Percentiles rank a stretch among this genome's conserved stretches.
phyloP scores from a whole-genome alignment of 92 coral and sea anemone species.

The Zoanthus sociatus region DNA sequence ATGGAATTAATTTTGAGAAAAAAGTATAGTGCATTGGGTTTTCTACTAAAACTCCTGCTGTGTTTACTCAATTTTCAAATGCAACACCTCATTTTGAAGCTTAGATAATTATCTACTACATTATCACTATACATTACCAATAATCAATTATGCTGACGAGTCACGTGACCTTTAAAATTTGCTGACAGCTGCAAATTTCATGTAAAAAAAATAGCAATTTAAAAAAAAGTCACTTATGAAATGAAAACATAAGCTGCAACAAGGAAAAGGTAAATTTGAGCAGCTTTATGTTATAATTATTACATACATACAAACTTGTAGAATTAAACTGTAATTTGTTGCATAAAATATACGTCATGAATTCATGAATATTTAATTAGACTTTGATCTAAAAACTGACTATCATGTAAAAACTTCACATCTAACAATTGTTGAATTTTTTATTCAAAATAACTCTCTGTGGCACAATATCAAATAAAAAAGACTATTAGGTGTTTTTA shows the following conservation, averaged over 20 bases:
- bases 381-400: too few relatives aligned
- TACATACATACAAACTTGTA: conserved; percentile 12
- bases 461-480: conserved; percentile 10
- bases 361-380: too few relatives aligned
- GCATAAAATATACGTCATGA: conserved; percentile 4
- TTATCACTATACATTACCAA: not conserved
- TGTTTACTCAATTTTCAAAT: not conserved
- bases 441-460: not conserved
- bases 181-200: not conserved
- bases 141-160: conserved; percentile 12
- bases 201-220: not conserved
- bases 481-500: conserved; percentile 13
- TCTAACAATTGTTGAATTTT: conserved; percentile 12
- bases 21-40: conserved; percentile 3
- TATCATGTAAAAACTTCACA: too few relatives aligned
- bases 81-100: conserved; percentile 8
- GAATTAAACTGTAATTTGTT: conserved; percentile 10
- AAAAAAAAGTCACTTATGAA: conserved; percentile 7
- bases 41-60: not conserved
- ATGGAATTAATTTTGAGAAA: conserved; percentile 22
- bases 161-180: not conserved
- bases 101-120: conserved; percentile 1
- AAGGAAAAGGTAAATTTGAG: conserved; percentile 10
- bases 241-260: not conserved
- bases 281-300: conserved; percentile 8